Evolutionary conservation across 2,888 invertebrate genomes (phyloP).

Genomic region (Pimpla rufipes): DNA sequence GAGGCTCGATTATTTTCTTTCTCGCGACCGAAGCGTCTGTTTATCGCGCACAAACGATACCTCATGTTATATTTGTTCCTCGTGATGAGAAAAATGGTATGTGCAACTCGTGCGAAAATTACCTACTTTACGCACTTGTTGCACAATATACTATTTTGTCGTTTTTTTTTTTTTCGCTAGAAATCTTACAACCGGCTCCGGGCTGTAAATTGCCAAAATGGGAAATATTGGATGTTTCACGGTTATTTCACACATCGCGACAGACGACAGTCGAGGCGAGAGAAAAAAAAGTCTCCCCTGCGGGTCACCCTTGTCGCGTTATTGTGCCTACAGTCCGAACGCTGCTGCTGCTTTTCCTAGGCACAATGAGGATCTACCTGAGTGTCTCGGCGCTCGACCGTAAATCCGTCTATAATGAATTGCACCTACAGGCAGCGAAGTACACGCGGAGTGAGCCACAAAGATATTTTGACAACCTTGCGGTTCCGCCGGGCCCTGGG

Average conservation of each 20-base stretch:
- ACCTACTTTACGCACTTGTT: too few relatives aligned
- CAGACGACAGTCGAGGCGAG: neutral
- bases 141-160: too few relatives aligned
- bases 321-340: conserved; percentile 16
- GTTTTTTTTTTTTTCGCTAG: too few relatives aligned
- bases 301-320: conserved; percentile 19
- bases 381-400: conserved; percentile 58
- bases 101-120: too few relatives aligned
- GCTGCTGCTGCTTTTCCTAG: conserved; percentile 22
- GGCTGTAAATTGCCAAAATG: too few relatives aligned
- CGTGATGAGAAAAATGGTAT: too few relatives aligned
- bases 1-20: too few relatives aligned
- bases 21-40: too few relatives aligned
- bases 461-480: conserved; percentile 64
- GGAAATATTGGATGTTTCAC: neutral
- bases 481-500: conserved; percentile 32
- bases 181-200: too few relatives aligned
- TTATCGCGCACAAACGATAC: too few relatives aligned
- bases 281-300: neutral
- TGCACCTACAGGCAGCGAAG: conserved; percentile 39
- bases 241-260: neutral
- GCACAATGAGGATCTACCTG: conserved; percentile 53
- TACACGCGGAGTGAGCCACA: conserved; percentile 11
- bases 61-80: too few relatives aligned
- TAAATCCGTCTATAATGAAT: conserved; percentile 44